Percentiles rank a stretch among this genome's conserved stretches.
phyloP scores from a whole-genome alignment of 2,888 invertebrate genomes.

The Machimus rusticus region DNA sequence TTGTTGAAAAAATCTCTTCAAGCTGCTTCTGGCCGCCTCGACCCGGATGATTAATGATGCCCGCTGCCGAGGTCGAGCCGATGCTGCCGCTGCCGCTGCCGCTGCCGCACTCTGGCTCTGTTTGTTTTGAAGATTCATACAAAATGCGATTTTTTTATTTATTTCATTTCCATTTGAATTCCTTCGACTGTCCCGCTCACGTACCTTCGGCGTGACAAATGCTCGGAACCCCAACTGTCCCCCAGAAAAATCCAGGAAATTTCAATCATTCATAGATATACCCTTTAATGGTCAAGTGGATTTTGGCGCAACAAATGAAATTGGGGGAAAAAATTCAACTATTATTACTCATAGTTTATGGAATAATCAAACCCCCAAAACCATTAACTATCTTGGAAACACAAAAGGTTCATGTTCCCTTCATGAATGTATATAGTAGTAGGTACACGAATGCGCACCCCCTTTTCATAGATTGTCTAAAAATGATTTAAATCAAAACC shows the following conservation, averaged over 20 bases:
- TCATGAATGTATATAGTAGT: too few species aligned
- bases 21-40: conserved; percentile 44
- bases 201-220: conserved; percentile 46
- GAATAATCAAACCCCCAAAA: too few species aligned
- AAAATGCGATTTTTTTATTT: conserved; percentile 19
- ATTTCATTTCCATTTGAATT: neutral
- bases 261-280: neutral
- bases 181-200: neutral
- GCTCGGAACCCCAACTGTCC: conserved; percentile 38
- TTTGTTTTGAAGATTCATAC: conserved; percentile 33
- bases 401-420: too few species aligned
- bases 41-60: conserved; percentile 45
- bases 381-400: too few species aligned
- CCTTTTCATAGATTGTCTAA: too few species aligned
- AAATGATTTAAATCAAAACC: too few species aligned
- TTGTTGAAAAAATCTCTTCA: conserved; percentile 35
- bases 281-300: neutral
- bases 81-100: conserved; percentile 29
- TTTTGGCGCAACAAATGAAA: neutral
- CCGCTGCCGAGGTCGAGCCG: conserved; percentile 11
- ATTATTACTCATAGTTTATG: too few species aligned
- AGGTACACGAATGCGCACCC: too few species aligned
- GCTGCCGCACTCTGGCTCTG: conserved; percentile 33
- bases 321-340: neutral
- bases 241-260: neutral